Evolutionary conservation across 2,113 vertebrate species (phyloP).

Genomic region (Hipposideros armiger): DNA sequence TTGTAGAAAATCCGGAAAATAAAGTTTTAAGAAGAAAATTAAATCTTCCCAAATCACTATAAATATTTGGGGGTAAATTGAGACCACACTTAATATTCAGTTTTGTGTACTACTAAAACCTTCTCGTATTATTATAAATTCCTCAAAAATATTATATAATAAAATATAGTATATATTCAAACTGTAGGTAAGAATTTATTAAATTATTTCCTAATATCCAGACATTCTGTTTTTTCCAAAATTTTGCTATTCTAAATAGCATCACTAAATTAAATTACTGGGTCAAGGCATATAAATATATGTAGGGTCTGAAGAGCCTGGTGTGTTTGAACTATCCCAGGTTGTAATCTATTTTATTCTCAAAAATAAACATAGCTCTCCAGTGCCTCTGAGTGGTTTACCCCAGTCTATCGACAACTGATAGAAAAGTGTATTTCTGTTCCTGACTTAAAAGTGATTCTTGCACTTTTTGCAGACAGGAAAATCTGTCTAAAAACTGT

Average conservation of each 20-base stretch:
- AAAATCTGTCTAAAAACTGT: not conserved
- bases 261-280: not conserved
- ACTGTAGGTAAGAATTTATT: not conserved
- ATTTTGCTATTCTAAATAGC: slow-evolving; percentile 40
- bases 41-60: slow-evolving; percentile 12
- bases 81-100: not conserved
- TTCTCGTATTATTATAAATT: slow-evolving; percentile 13
- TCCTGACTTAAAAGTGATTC: not conserved
- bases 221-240: not conserved
- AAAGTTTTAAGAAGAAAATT: slow-evolving; percentile 49
- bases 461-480: not conserved
- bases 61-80: not conserved
- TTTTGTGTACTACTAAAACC: not conserved
- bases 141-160: slow-evolving; percentile 23
- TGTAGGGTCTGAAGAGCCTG: not conserved
- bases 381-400: not conserved
- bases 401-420: not conserved
- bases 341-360: not conserved
- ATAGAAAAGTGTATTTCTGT: not conserved
- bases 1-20: not conserved
- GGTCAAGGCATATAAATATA: slow-evolving; percentile 10
- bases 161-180: not conserved
- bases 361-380: slow-evolving; percentile 25
- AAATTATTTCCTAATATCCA: slow-evolving; percentile 21
- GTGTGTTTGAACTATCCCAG: not conserved